Base-by-base conservation (phyloP, 2,113 vertebrate species). In the Trematomus loennbergii region DNA sequence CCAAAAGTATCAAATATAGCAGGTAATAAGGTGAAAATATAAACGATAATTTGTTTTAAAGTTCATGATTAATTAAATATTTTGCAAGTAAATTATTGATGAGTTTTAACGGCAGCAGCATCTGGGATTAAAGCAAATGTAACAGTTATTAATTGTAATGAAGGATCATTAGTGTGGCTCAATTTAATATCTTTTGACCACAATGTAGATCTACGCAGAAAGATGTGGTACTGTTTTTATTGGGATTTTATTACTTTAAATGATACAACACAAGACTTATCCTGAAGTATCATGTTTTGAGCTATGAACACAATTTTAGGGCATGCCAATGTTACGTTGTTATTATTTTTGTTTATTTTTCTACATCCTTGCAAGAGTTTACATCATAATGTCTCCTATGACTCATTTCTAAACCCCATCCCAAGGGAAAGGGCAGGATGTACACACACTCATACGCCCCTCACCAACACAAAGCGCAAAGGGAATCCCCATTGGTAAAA, bases 401-500 rank as follows among this genome's bases (percentile, higher is more conserved):
- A 92, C 79, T 92, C 84, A 92, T 85, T 67, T 74, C n/a, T 72
- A 50, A 78, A 83, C 76, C 79, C 74, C 59, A 22, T 43, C 69
- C n/a, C 69, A 43, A 64, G 29, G 65, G 62, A 72, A 54, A 66
- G 36, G 5, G 5, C 58, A 25, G 15, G 13, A 49, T 18, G 52
- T 67, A 77, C 75, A 63, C n/a, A 52, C 11, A 54, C 74, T 67
- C 74, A n/a, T 49, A 63, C 50, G 17, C 43, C 18, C 15, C 45
- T 73, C 43, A 33, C 60, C 71, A 58, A 46, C 75, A 62, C 75
- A 70, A 17, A 65, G 9, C 6, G 12, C 12, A 71, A 7, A 70
- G 86, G 80, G 86, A 93, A 87, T 88, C 90, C 91, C 88, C 85
- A 85, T 84, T 88, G 88, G 88, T 89, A 87, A 88, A 87, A 89